Conservation (phyloP, 1,140 invertebrate genomes). For the Melipona quadrifasciata region DNA sequence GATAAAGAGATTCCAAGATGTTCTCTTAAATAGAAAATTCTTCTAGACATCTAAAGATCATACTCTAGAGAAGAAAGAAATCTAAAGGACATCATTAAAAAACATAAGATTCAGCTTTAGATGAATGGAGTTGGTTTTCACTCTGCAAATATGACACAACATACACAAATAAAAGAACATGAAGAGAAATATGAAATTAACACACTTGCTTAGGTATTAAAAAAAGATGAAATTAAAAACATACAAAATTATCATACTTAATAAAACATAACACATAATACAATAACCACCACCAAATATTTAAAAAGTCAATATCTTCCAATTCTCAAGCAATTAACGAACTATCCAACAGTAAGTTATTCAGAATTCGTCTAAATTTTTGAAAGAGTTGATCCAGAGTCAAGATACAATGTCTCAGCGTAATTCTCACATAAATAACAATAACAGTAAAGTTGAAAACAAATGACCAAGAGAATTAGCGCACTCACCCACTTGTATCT, state of each 20-base stretch:
- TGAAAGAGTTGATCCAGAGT: not conserved
- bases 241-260: not conserved
- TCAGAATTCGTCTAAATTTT: not conserved
- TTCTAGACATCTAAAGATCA: not conserved
- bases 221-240: not conserved
- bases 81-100: not conserved
- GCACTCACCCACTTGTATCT: conserved; percentile 65
- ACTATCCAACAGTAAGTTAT: not conserved
- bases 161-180: not conserved
- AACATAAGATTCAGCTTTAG: not conserved
- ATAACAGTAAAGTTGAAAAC: too few relatives aligned
- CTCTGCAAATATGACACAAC: too few relatives aligned
- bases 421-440: not conserved
- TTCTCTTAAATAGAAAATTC: not conserved
- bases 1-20: not conserved
- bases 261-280: not conserved
- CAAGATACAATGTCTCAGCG: not conserved
- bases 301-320: not conserved
- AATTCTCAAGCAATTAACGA: not conserved
- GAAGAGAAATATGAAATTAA: not conserved
- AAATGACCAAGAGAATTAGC: not conserved
- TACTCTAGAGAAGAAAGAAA: not conserved
- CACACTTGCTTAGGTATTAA: not conserved
- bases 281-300: not conserved
- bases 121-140: not conserved